A percentile compares a stretch with the other conserved stretches of the same genome.
These are phyloP conservation scores for Sericinus montela DNA, from an alignment of 2,888 invertebrate genomes.

Conservation along the genomic window DNA sequence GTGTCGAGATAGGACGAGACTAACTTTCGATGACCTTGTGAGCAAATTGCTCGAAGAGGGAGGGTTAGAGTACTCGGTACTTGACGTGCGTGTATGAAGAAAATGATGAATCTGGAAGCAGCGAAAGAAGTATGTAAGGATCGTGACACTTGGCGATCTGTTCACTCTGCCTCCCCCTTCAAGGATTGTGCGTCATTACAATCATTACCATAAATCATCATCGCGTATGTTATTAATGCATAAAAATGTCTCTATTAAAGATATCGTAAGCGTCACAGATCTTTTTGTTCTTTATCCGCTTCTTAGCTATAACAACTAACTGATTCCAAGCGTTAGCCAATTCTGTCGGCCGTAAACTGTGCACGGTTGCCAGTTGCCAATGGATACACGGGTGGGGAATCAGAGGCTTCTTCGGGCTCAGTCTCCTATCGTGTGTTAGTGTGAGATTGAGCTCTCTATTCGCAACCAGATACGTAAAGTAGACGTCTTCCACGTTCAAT, in stretches of 20 bases:
- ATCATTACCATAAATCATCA: too few relatives aligned
- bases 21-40: too few relatives aligned
- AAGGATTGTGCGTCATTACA: too few relatives aligned
- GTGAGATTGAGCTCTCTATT: slow-evolving; percentile 67
- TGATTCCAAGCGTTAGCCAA: slow-evolving; percentile 39
- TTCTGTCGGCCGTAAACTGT: slow-evolving; percentile 42
- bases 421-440: slow-evolving; percentile 77
- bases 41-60: too few relatives aligned
- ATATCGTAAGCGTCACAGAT: slow-evolving; percentile 33
- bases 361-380: slow-evolving; percentile 42
- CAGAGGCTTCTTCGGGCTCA: slow-evolving; percentile 53
- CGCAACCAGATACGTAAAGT: slow-evolving; percentile 84
- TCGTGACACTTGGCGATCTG: too few relatives aligned
- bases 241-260: slow-evolving; percentile 31
- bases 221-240: slow-evolving; percentile 28
- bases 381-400: slow-evolving; percentile 43
- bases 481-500: slow-evolving; percentile 85
- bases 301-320: slow-evolving; percentile 27
- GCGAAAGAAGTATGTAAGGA: too few relatives aligned
- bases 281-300: slow-evolving; percentile 17
- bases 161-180: too few relatives aligned
- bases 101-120: too few relatives aligned
- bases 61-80: too few relatives aligned
- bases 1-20: too few relatives aligned
- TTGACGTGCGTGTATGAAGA: too few relatives aligned